Percentiles rank a stretch among this genome's conserved stretches.
Conservation (phyloP, 2,113 vertebrate genomes). For the Entosphenus tridentatus region DNA sequence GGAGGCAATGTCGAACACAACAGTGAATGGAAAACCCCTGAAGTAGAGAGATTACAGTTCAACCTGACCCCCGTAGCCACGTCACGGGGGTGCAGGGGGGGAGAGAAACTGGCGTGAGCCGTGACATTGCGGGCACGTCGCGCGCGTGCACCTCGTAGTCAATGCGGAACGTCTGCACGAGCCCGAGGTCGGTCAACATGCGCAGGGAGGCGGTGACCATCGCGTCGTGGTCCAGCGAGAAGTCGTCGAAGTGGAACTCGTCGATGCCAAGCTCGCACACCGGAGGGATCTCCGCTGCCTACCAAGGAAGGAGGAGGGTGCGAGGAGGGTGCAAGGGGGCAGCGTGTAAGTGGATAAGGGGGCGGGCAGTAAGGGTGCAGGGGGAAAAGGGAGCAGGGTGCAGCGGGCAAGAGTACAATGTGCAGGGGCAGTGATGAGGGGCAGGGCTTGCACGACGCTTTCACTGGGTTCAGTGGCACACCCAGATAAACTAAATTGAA, state of each 20-base stretch:
- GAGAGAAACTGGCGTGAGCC: no score
- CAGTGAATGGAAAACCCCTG: no score
- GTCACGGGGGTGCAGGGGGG: no score
- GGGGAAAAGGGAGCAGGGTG: neutral
- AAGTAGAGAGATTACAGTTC: no score
- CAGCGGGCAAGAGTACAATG: neutral
- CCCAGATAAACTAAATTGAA: no score
- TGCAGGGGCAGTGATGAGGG: neutral
- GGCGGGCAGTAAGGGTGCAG: neutral
- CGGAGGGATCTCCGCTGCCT: constrained; percentile 82
- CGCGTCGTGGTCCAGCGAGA: constrained; percentile 78
- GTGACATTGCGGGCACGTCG: no score
- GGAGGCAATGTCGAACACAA: no score
- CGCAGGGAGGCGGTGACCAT: constrained; percentile 87
- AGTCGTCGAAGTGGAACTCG: constrained; percentile 87
- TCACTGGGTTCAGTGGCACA: no score
- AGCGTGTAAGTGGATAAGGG: neutral
- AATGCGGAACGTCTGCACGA: constrained; percentile 98
- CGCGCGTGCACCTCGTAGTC: constrained; percentile 70
- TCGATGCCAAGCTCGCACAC: constrained; percentile 82
- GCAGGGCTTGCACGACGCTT: no score
- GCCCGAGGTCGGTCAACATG: constrained; percentile 97
- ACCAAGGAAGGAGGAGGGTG: constrained; percentile 8
- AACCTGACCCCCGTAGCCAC: no score
- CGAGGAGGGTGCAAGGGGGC: neutral